These are phyloP conservation scores for Lathamus discolor DNA, from an alignment of 2,113 vertebrate species.

Conservation along the genomic window DNA sequence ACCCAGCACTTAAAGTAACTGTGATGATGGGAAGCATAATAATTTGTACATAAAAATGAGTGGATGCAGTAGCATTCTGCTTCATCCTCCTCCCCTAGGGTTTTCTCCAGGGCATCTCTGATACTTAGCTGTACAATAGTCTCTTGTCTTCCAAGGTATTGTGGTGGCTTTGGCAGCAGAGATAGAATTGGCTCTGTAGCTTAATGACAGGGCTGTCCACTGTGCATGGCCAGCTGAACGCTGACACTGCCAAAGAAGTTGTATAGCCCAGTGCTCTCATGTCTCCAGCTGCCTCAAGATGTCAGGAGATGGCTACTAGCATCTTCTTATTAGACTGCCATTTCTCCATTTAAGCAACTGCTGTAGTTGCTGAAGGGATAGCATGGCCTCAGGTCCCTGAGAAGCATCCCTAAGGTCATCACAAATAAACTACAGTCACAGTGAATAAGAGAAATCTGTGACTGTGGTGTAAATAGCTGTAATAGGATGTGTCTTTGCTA, in stretches of 20 bases:
- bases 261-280: not conserved
- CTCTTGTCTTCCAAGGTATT: not conserved
- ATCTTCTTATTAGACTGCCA: not conserved
- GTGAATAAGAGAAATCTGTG: not conserved
- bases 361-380: not conserved
- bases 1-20: not conserved
- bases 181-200: not conserved
- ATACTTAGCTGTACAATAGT: not conserved
- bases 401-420: not conserved
- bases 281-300: not conserved
- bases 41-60: not conserved
- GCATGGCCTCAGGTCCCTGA: not conserved
- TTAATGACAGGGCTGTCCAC: not conserved
- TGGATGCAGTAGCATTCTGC: not conserved
- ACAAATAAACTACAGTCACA: not conserved
- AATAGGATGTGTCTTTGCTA: not conserved
- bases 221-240: accelerated
- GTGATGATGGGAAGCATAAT: not conserved
- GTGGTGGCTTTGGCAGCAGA: not conserved
- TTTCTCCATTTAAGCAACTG: not conserved
- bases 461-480: not conserved
- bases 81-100: not conserved
- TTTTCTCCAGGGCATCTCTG: not conserved
- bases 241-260: not conserved
- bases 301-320: not conserved